Base-by-base conservation (phyloP, 2,797 vertebrate genomes). In the Eupleurogrammus muticus region DNA sequence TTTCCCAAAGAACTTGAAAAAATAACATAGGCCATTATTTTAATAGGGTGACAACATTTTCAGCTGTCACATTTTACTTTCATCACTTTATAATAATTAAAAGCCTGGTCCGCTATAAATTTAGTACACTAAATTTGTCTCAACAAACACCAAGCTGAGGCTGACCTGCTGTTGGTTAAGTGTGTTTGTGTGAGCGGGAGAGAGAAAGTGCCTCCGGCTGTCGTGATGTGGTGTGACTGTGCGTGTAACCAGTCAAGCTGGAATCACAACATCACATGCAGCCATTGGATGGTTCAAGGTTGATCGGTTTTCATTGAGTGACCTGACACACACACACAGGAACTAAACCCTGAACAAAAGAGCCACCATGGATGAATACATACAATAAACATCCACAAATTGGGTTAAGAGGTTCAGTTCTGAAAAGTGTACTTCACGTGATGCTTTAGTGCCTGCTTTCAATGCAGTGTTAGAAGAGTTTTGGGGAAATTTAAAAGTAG, bases 221-320 rank as follows among this genome's bases (percentile, higher is more conserved):
- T 23, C 28, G n/a, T 44, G 36, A 17, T 53, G 52, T 46, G 64
- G 66, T 54, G 65, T 69, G 53, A 66, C 51, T 52, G 55, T 62
- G 54, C 16, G 40, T 44, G 40, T 44, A 16, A 13, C 47, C 28
- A 28, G 40, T 71, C 59, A 17, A 42, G 40, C 46, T 49, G 62
- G 48, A 68, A 59, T 67, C 44, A 20, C 58, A 54, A 50, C 40
- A 1, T 65, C 63, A 57, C 57, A 40, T 49, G 38, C 47, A 48
- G 35, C 64, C 63, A 14, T 19, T 63, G 62, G 47, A 21, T 77
- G 36, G 65, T 77, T 78, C 61, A 70, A 50, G 51, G 64, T 40
- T 71, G 77, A 88, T 68, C 62, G 65, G 52, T 54, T 87, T 71
- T 84, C 28, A 84, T 90, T 66, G 87, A 90, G 62, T 81, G 88